Base-by-base conservation (phyloP, 2,113 vertebrate genomes). In the Sebastes fasciatus region DNA sequence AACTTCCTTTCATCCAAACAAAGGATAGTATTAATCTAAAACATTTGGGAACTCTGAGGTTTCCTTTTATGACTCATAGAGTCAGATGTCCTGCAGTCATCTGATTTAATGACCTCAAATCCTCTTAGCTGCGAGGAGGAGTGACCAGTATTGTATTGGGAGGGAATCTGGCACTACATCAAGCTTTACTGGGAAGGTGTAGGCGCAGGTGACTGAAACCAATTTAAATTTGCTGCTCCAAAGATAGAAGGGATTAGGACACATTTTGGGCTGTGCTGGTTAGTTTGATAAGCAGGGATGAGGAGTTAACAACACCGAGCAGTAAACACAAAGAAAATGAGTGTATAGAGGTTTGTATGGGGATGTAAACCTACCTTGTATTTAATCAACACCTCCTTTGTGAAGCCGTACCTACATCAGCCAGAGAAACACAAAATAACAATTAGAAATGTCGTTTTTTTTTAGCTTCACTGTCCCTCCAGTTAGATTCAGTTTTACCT, bases 321-420 rank as follows among this genome's bases (percentile, higher is more conserved):
- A 43, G 17, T 68, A n/a, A 51, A 55, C 42, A 79, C 8, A 40
- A 60, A 21, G 26, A 4, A 7, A 48, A 16, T 3, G 5, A 21
- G 11, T 12, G 34, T 12, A 7, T 63, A 10, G 1, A 42, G 46
- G 8, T 12, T 43, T 8, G 45, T 4, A n/a, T 46, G 21, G 12
- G 34, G 21, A 68, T 1, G 3, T 16, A n/a, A 73, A 68, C 91
- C 2, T 89, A 98, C 97, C 97, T 96, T 97, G 80, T 99, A 99
- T 94, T 99, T 99, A 23, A 93, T 93, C 95, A 98, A 94, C 57
- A 99, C 97, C 95, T 99, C 98, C 90, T 97, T 98, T 74, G 97
- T 96, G 84, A 99, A 98, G 58, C 98, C 98, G 1, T 99, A 99
- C 82, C 98, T 99, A 75, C 86, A 79, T 87, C 57, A 78, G 77